These are phyloP conservation scores for Chromobotia macracanthus DNA, from an alignment of 2,797 vertebrate genomes.

Conservation along the genomic window DNA sequence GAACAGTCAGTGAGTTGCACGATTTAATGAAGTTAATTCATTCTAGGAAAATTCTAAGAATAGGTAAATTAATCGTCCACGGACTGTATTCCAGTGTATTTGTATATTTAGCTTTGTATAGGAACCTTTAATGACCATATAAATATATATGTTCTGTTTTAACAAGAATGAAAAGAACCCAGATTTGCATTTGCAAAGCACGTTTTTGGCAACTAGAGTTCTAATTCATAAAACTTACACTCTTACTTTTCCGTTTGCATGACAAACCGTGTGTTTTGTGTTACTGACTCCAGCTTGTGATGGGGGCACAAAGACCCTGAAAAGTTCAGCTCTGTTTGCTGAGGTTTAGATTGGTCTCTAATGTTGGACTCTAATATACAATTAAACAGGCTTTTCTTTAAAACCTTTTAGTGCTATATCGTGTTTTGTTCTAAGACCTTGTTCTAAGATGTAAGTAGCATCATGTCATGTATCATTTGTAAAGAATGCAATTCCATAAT, in stretches of 20 bases:
- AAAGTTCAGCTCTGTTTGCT: neutral
- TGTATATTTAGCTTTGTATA: neutral
- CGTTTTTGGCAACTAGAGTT: neutral
- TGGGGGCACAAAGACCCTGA: neutral
- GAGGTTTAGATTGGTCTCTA: too few relatives aligned
- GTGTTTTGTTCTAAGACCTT: too few relatives aligned
- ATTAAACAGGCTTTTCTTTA: too few relatives aligned
- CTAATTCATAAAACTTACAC: neutral
- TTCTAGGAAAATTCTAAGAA: too few relatives aligned
- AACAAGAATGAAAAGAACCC: neutral
- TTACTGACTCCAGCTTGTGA: constrained; percentile 12
- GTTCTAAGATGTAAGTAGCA: too few relatives aligned
- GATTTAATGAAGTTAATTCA: too few relatives aligned
- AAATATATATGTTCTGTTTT: too few relatives aligned
- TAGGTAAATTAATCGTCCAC: too few relatives aligned
- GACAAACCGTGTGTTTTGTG: neutral
- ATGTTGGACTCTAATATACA: too few relatives aligned
- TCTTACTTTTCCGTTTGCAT: neutral
- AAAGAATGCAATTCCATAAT: too few relatives aligned
- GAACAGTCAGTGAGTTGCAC: neutral
- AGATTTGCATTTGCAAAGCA: neutral
- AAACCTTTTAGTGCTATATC: too few relatives aligned
- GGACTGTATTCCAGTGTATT: neutral
- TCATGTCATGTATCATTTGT: too few relatives aligned
- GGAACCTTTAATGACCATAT: neutral